These are phyloP conservation scores for Synergus itoensis DNA, from an alignment of 2,888 invertebrate species.

Conservation along the genomic window DNA sequence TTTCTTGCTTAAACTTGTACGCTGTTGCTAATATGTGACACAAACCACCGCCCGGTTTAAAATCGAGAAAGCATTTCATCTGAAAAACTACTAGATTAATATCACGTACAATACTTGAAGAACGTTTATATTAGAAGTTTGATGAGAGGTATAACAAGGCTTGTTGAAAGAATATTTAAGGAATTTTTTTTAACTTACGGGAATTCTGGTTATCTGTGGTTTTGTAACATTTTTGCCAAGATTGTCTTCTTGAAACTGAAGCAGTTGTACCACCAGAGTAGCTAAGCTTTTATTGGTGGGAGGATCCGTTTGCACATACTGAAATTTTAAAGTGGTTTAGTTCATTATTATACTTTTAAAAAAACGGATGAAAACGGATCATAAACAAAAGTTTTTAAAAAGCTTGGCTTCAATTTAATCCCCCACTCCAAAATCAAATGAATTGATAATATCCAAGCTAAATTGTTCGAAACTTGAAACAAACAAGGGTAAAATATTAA, in stretches of 20 bases:
- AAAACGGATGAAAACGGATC: not conserved
- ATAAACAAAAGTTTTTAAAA: not conserved
- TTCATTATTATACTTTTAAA: not conserved
- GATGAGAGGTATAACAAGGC: not conserved
- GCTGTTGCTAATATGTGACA: slow-evolving; percentile 96
- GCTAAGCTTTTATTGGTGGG: slow-evolving; percentile 95
- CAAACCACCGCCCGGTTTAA: slow-evolving; percentile 94
- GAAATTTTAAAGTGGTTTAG: slow-evolving; percentile 70
- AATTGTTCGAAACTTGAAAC: not conserved
- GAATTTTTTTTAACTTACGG: slow-evolving; percentile 81
- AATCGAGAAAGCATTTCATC: slow-evolving; percentile 97
- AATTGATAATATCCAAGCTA: too few species aligned
- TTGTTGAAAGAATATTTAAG: not conserved
- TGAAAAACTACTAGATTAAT: slow-evolving; percentile 76
- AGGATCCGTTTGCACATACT: slow-evolving; percentile 96
- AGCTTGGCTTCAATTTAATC: not conserved
- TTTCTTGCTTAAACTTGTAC: slow-evolving; percentile 97
- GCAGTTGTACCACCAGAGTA: slow-evolving; percentile 90
- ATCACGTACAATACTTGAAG: too few species aligned
- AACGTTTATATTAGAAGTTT: not conserved
- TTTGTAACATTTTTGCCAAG: slow-evolving; percentile 95
- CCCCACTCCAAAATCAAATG: not conserved
- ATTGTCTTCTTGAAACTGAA: slow-evolving; percentile 98
- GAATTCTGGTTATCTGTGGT: slow-evolving; percentile 92
- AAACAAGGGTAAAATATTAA: not conserved